phyloP scores from a whole-genome alignment of 2,797 vertebrate genomes.

The Liasis olivaceus region DNA sequence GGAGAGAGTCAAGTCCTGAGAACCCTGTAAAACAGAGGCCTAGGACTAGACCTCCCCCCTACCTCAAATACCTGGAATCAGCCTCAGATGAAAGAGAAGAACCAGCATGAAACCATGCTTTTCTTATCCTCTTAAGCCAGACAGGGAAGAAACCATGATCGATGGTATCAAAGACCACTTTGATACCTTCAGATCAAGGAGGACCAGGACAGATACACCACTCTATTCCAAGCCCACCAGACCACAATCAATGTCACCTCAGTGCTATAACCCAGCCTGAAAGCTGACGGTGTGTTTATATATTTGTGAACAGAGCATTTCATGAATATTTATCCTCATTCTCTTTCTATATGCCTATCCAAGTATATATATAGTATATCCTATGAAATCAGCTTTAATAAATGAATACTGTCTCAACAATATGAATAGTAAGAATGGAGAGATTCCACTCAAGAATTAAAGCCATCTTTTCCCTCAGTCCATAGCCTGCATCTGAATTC shows the following conservation, averaged over 20 bases:
- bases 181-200: background rate
- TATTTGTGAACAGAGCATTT: background rate
- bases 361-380: background rate
- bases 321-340: too few relatives aligned
- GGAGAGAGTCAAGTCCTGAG: background rate
- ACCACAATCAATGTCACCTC: background rate
- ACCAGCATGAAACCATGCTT: background rate
- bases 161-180: background rate
- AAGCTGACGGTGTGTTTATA: background rate
- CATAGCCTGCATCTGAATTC: background rate
- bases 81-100: background rate
- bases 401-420: background rate
- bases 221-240: background rate
- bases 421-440: background rate
- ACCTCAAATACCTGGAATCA: background rate
- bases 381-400: background rate
- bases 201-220: background rate
- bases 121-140: background rate
- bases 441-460: background rate
- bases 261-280: background rate
- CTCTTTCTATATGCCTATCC: too few relatives aligned
- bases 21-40: background rate
- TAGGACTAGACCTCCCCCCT: background rate
- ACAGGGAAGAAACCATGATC: background rate
- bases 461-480: background rate